Evolutionary conservation across 92 coral and sea anemone genomes (phyloP), one percentile per base, ranked within the genome.

Genomic region (Zoanthus gigantus): DNA sequence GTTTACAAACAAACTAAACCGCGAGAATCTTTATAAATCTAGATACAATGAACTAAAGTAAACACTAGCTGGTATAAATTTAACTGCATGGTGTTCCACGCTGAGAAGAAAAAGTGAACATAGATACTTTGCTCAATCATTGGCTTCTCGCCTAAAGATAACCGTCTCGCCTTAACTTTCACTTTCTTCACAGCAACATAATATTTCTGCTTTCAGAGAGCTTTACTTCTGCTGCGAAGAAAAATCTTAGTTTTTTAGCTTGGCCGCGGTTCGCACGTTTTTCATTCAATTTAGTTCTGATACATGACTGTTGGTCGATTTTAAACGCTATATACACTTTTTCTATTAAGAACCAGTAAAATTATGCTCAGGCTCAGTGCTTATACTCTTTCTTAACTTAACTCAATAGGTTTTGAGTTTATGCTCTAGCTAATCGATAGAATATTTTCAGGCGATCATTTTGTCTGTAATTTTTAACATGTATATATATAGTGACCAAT

Each of bases 1-100:
- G 85, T 81, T 81, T 81, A 81, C 85, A 81, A 81, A 81, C 85
- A 81, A 81, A 81, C 85, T 57, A 66, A 81, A 42, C 75, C 66
- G 15, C 13, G 58, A 81, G 46, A 81, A 47, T 81, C 85, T 81
- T 44, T 42, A 61, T 81, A 81, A 81, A 81, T 81, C 85, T 81
- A 81, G 85, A 66, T 34, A 81, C 63, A 81, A 81, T 81, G 75
- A 81, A 46, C 60, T 66, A 65, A 81, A 81, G 85, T 81, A 66
- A 81, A 81, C 85, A 81, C 58, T 48, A 2, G 17, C 45, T 60
- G 17, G 65, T 29, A 37, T 37, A 46, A 47, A 81, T 68, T 67
- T 45, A 81, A 67, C 74, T 46, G 23, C 23, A 23, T 23, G 23
- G 23, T 23, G 23, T 23, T 23, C 23, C 23, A 23, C 23, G 23